Conservation (phyloP, 2,888 invertebrate genomes). For the Tetanocera ferruginea region DNA sequence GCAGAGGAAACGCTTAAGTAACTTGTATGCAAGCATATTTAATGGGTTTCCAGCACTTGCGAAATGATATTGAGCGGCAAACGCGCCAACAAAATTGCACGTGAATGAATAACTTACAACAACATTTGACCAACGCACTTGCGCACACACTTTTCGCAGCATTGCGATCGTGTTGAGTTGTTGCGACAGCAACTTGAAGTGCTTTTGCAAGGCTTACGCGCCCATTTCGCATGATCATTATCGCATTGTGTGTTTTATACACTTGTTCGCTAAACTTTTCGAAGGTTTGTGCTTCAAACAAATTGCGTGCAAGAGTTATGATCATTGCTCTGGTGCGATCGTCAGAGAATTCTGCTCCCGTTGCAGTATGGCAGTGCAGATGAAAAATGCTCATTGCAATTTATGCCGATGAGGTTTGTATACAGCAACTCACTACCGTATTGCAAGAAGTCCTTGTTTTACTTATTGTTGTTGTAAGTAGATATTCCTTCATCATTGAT, state of each 20-base stretch:
- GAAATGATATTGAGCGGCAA: background rate
- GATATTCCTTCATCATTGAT: background rate
- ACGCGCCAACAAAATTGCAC: no score
- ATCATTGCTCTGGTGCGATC: background rate
- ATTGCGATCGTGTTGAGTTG: background rate
- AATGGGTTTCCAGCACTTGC: conserved; percentile 11
- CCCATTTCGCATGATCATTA: conserved; percentile 62
- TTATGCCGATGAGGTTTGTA: background rate
- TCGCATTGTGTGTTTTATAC: conserved; percentile 57
- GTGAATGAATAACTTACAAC: background rate
- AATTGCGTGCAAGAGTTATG: background rate
- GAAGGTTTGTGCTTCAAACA: background rate
- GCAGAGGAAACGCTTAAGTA: conserved; percentile 8
- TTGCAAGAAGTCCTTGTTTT: background rate
- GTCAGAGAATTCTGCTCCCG: background rate
- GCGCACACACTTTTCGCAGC: background rate
- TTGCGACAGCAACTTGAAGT: background rate
- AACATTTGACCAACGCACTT: background rate
- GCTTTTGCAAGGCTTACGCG: conserved; percentile 52
- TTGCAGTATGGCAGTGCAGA: background rate
- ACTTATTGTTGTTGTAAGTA: background rate
- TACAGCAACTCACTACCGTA: background rate
- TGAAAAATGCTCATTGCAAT: conserved; percentile 6
- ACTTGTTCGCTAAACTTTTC: conserved; percentile 47
- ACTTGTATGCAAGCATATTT: conserved; percentile 3